Percentiles rank a stretch among this genome's conserved stretches.
phyloP scores from a whole-genome alignment of 2,888 invertebrate species.

The Diarsia rubi region DNA sequence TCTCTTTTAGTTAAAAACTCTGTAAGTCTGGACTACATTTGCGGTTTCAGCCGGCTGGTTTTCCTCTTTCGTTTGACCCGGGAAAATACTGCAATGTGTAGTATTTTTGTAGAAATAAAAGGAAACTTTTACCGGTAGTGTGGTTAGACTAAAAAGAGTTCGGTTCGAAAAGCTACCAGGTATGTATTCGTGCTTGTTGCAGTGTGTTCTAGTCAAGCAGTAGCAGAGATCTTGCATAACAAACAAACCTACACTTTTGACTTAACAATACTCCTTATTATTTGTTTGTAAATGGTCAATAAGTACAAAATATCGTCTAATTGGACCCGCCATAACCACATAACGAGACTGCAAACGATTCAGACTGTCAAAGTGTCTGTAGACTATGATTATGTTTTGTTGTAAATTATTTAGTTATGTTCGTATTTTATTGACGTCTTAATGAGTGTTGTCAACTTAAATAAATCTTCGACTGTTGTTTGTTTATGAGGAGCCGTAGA shows the following conservation, averaged over 20 bases:
- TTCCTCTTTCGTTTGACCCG: conserved; percentile 21
- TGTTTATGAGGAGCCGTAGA: not conserved
- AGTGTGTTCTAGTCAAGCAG: not conserved
- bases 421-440: conserved; percentile 25
- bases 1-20: conserved; percentile 22
- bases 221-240: conserved; percentile 21
- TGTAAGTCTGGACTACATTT: conserved; percentile 27
- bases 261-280: conserved; percentile 43
- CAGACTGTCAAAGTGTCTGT: conserved; percentile 11
- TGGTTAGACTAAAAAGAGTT: conserved; percentile 1
- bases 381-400: conserved; percentile 23
- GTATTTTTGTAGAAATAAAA: conserved; percentile 26
- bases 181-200: not conserved
- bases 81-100: not conserved
- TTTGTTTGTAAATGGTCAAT: conserved; percentile 30
- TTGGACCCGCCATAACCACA: conserved; percentile 34
- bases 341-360: conserved; percentile 19
- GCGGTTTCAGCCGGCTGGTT: conserved; percentile 30
- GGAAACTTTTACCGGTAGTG: conserved; percentile 4
- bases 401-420: conserved; percentile 48
- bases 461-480: conserved; percentile 44
- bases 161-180: not conserved
- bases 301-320: conserved; percentile 41
- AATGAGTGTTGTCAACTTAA: conserved; percentile 14
- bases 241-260: conserved; percentile 31